Evolutionary conservation across 2,113 vertebrate species (phyloP).

Genomic region (Theristicus caerulescens): DNA sequence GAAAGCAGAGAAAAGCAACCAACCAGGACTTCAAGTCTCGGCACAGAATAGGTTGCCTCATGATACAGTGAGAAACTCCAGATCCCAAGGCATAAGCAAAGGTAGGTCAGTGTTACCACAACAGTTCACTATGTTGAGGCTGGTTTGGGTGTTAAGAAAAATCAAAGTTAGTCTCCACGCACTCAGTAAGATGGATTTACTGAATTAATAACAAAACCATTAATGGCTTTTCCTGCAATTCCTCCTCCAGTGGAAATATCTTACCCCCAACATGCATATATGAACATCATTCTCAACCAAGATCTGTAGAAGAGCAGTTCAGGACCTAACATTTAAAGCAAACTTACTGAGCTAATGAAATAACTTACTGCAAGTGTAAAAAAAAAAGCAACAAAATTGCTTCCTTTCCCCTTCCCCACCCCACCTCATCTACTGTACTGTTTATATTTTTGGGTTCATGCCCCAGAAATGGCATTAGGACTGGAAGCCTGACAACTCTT

Average conservation of each 20-base stretch:
- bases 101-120: constrained; percentile 25
- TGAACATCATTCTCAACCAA: neutral
- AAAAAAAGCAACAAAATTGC: neutral
- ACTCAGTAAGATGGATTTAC: neutral
- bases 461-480: constrained; percentile 8
- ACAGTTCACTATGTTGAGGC: neutral
- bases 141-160: neutral
- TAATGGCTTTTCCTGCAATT: neutral
- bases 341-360: neutral
- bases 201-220: neutral
- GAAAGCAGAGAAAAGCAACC: neutral
- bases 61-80: constrained; percentile 24
- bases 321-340: neutral
- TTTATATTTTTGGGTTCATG: neutral
- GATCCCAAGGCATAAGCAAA: neutral
- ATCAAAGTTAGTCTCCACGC: neutral
- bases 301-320: neutral
- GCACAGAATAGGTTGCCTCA: neutral
- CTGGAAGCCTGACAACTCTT: constrained; percentile 15
- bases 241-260: neutral
- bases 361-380: no score
- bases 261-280: neutral
- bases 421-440: neutral
- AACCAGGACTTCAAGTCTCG: neutral
- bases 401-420: neutral